Evolutionary conservation across 2,797 vertebrate species (phyloP).

Genomic region (Cirrhinus molitorella): DNA sequence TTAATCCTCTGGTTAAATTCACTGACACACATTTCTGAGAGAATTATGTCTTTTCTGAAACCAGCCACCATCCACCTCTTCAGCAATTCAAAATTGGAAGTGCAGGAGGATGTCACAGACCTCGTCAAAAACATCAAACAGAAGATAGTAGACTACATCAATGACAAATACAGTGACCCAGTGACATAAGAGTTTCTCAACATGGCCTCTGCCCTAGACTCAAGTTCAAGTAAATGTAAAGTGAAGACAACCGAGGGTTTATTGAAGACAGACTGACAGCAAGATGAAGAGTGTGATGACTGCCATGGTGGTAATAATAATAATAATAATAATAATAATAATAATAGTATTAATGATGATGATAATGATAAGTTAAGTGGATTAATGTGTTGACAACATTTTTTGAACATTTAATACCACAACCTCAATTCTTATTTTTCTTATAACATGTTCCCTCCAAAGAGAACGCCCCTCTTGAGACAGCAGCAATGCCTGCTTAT

Average conservation of each 20-base stretch:
- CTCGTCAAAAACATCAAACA: slow-evolving; percentile 38
- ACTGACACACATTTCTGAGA: not conserved
- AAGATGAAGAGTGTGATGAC: slow-evolving; percentile 36
- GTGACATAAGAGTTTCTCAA: not conserved
- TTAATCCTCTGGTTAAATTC: not conserved
- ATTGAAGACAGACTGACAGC: slow-evolving; percentile 10
- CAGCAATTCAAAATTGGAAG: slow-evolving; percentile 19
- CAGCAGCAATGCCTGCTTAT: slow-evolving; percentile 10
- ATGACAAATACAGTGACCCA: slow-evolving; percentile 13
- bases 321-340: not conserved
- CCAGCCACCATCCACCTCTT: slow-evolving; percentile 41
- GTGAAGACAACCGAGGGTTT: not conserved
- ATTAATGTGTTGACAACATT: slow-evolving; percentile 28
- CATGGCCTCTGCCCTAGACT: slow-evolving; percentile 1
- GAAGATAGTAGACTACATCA: not conserved
- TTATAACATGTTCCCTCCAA: slow-evolving; percentile 13
- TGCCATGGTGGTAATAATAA: slow-evolving; percentile 21
- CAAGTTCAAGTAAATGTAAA: not conserved
- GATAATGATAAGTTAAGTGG: slow-evolving; percentile 23
- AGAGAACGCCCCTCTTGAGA: slow-evolving; percentile 37
- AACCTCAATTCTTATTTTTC: not conserved
- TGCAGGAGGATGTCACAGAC: slow-evolving; percentile 26
- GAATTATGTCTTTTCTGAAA: slow-evolving; percentile 37
- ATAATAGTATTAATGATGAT: not conserved
- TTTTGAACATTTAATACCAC: not conserved